Evolutionary conservation across 2,888 invertebrate genomes (phyloP), one percentile per base, ranked within the genome.

Genomic region (Clivina fossor): DNA sequence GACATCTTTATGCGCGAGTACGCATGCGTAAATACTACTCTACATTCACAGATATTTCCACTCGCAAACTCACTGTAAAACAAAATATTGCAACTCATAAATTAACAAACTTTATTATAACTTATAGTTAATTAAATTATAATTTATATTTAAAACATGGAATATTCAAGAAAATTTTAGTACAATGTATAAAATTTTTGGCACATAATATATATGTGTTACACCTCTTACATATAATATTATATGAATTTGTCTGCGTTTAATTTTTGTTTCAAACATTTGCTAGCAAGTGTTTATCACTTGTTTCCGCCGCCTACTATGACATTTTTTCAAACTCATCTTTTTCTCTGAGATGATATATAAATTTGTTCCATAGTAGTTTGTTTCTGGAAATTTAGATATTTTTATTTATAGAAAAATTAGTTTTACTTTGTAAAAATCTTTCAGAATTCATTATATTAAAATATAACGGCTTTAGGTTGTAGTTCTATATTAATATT

Each of bases 261-360:
- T 44, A 53, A 53, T 53, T 53, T 53, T 35, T 24, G 43, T 35
- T n/a, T 15, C 30, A 51, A 50, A 43, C 53, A 26, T 53, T 43
- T 44, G 33, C 44, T 44, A 35, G 22, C 35, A 2, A 33, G 44
- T 44, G 53, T 53, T 53, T 53, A 53, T 53, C 53, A 28, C 44
- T 44, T 37, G 53, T 53, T 53, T 53, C 53, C 53, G 53, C 44
- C 53, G 44, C 53, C 53, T 37, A 53, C 53, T 26, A 16, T 35
- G n/a, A n/a, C n/a, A 15, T 35, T 44, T 53, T 35, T 44, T 35
- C 53, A 15, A 53, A 43, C 43, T 26, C 44, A 53, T 32, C 44
- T 33, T n/a, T n/a, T n/a, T n/a, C n/a, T n/a, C n/a, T n/a, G n/a
- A 44, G 44, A 53, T 53, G 53, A 53, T 44, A 53, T 53, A 44